Percentiles rank a stretch among this genome's conserved stretches.
Conservation (phyloP, 2,113 vertebrate species). For the Sporophila hypoxantha region DNA sequence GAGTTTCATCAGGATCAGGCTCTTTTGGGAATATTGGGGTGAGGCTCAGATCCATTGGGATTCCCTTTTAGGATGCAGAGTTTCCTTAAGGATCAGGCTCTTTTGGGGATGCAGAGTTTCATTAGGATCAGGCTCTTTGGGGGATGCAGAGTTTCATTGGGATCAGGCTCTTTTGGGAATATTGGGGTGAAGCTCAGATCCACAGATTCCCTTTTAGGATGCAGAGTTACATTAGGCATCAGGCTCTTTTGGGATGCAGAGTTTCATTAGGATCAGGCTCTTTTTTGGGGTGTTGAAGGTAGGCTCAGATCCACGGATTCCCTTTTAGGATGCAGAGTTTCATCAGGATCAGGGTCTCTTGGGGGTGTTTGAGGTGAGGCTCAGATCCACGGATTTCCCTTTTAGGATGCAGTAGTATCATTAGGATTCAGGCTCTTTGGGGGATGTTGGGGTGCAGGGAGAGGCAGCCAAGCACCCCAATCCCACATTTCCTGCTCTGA, state of each 20-base stretch:
- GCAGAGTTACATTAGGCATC: no score
- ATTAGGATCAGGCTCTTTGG: no score
- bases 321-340: neutral
- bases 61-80: neutral
- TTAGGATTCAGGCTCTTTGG: neutral
- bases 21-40: neutral
- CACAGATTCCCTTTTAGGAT: no score
- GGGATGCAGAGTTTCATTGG: neutral
- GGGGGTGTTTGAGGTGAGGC: neutral
- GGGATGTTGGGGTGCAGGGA: neutral
- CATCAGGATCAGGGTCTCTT: neutral
- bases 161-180: neutral
- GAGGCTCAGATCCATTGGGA: neutral
- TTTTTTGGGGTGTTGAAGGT: fast-evolving
- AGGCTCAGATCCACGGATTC: neutral
- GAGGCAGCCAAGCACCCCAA: neutral
- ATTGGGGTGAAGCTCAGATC: no score
- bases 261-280: neutral
- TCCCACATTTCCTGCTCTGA: neutral
- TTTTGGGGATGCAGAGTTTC: fast-evolving
- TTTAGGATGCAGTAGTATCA: fast-evolving
- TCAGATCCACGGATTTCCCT: neutral
- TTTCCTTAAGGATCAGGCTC: neutral
- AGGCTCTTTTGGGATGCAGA: neutral
- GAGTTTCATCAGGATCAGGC: neutral